phyloP scores from a whole-genome alignment of 1,140 invertebrate genomes.

The Diabrotica virgifera region DNA sequence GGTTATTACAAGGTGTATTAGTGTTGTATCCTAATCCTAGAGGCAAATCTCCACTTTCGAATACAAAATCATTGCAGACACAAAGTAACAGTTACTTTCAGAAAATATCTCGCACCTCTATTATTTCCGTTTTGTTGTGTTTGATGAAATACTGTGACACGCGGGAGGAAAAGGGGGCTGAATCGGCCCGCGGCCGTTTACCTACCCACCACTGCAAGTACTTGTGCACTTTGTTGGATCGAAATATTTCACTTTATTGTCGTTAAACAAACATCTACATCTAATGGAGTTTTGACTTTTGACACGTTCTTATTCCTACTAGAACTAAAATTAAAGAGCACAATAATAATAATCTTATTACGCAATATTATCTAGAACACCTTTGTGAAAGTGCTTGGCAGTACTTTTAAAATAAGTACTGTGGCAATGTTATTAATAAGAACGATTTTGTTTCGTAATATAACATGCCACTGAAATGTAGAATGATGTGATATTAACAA shows the following conservation, averaged over 20 bases:
- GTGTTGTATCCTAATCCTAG: not conserved
- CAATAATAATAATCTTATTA: not conserved
- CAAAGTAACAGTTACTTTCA: not conserved
- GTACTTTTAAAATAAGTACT: not conserved
- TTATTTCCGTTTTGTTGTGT: not conserved
- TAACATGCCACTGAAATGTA: not conserved
- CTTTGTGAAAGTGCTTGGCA: not conserved
- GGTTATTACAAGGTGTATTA: not conserved
- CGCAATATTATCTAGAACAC: not conserved
- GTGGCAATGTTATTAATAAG: not conserved
- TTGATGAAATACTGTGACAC: not conserved
- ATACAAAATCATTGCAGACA: not conserved
- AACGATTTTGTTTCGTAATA: not conserved
- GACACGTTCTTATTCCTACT: too few species aligned
- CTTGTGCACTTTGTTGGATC: constrained; percentile 16
- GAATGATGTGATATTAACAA: too few species aligned
- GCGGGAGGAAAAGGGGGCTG: constrained; percentile 4
- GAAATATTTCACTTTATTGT: constrained; percentile 8
- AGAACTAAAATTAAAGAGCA: not conserved
- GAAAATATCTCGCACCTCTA: not conserved
- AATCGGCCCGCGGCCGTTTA: constrained; percentile 26
- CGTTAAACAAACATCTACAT: not conserved
- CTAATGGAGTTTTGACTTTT: not conserved
- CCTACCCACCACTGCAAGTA: constrained; percentile 26
- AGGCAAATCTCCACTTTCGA: not conserved